Evolutionary conservation across 2,888 invertebrate genomes (phyloP), one percentile per base, ranked within the genome.

Genomic region (Formica aserva): DNA sequence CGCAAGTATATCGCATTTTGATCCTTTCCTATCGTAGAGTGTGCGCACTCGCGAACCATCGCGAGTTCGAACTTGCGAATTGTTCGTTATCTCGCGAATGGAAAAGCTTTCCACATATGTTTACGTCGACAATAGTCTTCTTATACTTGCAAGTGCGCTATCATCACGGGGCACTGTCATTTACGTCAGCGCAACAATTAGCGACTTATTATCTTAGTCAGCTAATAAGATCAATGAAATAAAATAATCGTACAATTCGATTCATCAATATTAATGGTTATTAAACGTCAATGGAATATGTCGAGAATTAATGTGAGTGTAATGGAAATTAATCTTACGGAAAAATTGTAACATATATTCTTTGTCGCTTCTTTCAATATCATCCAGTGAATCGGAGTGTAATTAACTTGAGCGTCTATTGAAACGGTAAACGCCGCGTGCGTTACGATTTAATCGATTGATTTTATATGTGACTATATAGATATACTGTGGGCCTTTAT

Each of bases 401-500:
- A 62, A 60, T 35, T 48, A 67, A 38, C 35, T 66, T 35, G 35
- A 60, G 41, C 45, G 18, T 60, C 8, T 60, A 35, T 45, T 80
- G n/a, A 45, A 72, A 48, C n/a, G 60, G 11, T 18, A 8, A 62
- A 80, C 13, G 69, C 26, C 45, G 9, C 60, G 45, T 8, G 45
- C 45, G 32, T 45, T 60, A 57, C 69, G 57, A 67, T 65, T 71
- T 52, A 71, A 82, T 82, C 62, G 26, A 82, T 82, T 85, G 55
- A 77, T 85, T 85, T 85, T 82, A 85, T 85, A 85, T 71, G 48
- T 85, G 60, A 82, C 60, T 72, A 74, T 81, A 80, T 60, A 52
- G n/a, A 67, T 48, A 67, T 41, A 52, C 26, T 26, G 35, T 60
- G 55, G 60, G 84, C 65, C 76, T 66, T 69, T 72, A 69, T 52